A percentile compares a stretch with the other conserved stretches of the same genome.
These are phyloP conservation scores for Pseudococcus jackbeardsleyi DNA, from an alignment of 2,888 invertebrate species.

Conservation along the genomic window DNA sequence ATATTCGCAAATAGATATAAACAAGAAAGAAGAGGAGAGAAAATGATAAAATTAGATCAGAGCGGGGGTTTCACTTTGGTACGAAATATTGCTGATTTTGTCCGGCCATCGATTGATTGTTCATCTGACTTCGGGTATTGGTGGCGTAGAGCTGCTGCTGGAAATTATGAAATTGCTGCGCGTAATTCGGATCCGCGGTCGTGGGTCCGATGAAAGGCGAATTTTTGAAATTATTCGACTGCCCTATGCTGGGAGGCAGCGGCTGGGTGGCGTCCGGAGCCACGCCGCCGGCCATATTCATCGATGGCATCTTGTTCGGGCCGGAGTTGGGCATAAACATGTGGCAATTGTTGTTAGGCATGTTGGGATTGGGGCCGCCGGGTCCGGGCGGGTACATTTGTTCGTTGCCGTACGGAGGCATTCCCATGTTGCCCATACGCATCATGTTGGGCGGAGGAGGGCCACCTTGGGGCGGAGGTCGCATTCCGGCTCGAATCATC, in stretches of 20 bases:
- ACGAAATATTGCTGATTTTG: constrained; percentile 63
- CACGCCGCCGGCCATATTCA: constrained; percentile 71
- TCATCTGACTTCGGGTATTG: constrained; percentile 75
- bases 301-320: constrained; percentile 70
- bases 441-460: constrained; percentile 62
- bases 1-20: background rate
- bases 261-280: constrained; percentile 77
- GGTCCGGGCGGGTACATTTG: constrained; percentile 61
- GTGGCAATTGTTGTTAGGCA: constrained; percentile 61
- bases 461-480: constrained; percentile 66
- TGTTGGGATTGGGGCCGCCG: constrained; percentile 50
- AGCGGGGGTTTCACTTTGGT: constrained; percentile 57
- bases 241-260: constrained; percentile 84
- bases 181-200: constrained; percentile 91
- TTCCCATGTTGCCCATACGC: constrained; percentile 65
- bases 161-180: constrained; percentile 95
- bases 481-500: constrained; percentile 59
- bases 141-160: constrained; percentile 95
- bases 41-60: background rate
- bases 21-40: background rate
- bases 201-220: constrained; percentile 83
- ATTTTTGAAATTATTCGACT: constrained; percentile 79
- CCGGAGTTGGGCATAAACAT: constrained; percentile 68
- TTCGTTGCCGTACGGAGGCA: constrained; percentile 54
- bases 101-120: constrained; percentile 58